Conservation (phyloP, 2,113 vertebrate species). For the Crypturellus undulatus region DNA sequence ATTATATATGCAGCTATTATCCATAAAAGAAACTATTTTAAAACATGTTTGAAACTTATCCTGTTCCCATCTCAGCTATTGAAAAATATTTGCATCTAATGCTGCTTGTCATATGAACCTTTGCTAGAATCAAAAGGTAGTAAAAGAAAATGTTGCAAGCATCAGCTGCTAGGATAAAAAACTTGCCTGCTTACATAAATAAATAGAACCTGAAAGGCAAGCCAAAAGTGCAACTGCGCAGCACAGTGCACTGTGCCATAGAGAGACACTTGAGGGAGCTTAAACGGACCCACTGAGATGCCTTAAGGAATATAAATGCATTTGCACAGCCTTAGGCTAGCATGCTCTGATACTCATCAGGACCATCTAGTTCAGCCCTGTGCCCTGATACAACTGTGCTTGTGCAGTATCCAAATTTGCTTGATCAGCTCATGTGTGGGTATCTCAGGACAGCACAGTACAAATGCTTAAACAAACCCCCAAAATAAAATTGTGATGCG, state of each 20-base stretch:
- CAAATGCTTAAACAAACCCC: not conserved
- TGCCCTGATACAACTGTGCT: not conserved
- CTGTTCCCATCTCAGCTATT: not conserved
- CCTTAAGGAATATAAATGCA: not conserved
- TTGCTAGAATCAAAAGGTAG: not conserved
- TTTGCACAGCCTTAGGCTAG: not conserved
- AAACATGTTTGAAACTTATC: not conserved
- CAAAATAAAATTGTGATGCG: not conserved
- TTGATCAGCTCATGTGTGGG: not conserved
- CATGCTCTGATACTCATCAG: not conserved
- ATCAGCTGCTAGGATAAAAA: not conserved
- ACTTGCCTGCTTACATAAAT: not conserved
- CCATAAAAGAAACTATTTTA: not conserved
- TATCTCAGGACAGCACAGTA: not conserved
- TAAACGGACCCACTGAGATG: not conserved
- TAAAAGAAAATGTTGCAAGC: not conserved
- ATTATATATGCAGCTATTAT: not conserved
- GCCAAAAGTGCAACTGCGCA: not conserved
- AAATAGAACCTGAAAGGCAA: not conserved
- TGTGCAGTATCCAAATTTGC: not conserved
- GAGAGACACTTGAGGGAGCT: not conserved
- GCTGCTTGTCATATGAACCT: not conserved
- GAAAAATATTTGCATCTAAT: not conserved
- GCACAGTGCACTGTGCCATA: not conserved
- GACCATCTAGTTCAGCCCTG: not conserved